phyloP scores from a whole-genome alignment of 2,888 invertebrate genomes.

The Lepidochitona cinerea region DNA sequence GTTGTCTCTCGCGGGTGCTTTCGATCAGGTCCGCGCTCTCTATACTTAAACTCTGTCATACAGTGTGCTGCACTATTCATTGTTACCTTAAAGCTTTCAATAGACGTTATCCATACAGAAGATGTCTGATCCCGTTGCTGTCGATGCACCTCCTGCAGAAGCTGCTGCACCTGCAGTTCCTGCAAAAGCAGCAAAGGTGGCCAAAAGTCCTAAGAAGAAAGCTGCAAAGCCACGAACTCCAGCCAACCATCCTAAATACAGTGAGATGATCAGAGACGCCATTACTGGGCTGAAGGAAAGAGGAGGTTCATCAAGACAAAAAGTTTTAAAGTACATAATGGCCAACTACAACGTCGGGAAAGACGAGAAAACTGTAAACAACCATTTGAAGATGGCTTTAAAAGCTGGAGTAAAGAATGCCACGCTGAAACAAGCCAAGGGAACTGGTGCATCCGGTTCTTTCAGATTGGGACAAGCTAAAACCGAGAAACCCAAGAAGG shows the following conservation, averaged over 20 bases:
- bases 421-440: slow-evolving; percentile 49
- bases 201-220: slow-evolving; percentile 23
- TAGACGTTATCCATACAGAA: too few species aligned
- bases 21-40: not conserved
- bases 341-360: slow-evolving; percentile 55
- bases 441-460: slow-evolving; percentile 36
- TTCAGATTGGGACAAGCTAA: slow-evolving; percentile 28
- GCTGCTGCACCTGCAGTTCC: slow-evolving; percentile 6
- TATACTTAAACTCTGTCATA: too few species aligned
- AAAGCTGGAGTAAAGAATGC: slow-evolving; percentile 52
- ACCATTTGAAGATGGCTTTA: slow-evolving; percentile 56
- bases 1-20: not conserved
- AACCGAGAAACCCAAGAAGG: slow-evolving; percentile 16
- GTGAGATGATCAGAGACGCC: slow-evolving; percentile 66
- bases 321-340: slow-evolving; percentile 67
- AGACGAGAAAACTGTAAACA: slow-evolving; percentile 44
- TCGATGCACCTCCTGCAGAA: not conserved
- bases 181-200: not conserved
- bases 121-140: not conserved
- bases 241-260: slow-evolving; percentile 48
- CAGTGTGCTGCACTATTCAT: too few species aligned
- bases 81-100: too few species aligned
- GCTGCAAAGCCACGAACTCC: slow-evolving; percentile 41
- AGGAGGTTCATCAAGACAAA: slow-evolving; percentile 66
- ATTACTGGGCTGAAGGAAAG: slow-evolving; percentile 61